Percentiles rank a stretch among this genome's conserved stretches.
Conservation (phyloP, 2,797 vertebrate genomes). For the Gorsachius magnificus region DNA sequence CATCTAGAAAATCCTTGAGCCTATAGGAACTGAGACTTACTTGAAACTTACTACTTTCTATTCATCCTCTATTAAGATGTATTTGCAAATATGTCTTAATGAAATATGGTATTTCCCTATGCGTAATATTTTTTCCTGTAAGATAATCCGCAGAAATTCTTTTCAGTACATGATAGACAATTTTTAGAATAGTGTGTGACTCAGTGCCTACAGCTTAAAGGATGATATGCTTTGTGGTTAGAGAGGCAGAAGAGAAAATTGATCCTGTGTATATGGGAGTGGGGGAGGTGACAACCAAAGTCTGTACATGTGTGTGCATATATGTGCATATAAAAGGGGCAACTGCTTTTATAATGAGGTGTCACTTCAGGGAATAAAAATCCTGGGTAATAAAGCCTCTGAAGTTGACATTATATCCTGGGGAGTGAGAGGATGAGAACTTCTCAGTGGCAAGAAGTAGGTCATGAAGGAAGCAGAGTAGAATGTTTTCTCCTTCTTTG, state of each 20-base stretch:
- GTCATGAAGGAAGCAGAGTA: background rate
- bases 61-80: background rate
- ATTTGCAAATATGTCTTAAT: background rate
- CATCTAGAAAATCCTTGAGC: background rate
- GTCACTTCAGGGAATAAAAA: background rate
- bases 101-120: background rate
- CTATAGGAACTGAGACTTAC: background rate
- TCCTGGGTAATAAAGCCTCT: background rate
- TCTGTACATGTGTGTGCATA: background rate
- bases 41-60: background rate
- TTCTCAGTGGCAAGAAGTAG: background rate
- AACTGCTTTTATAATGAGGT: background rate
- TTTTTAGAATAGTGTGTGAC: background rate
- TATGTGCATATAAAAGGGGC: background rate
- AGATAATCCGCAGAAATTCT: background rate
- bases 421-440: background rate
- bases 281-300: background rate
- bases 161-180: background rate
- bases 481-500: background rate
- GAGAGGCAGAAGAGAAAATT: background rate
- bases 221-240: background rate
- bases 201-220: background rate
- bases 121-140: background rate
- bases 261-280: background rate
- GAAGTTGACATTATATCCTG: background rate